Evolutionary conservation across 2,888 invertebrate species (phyloP).

Genomic region (Drosophila neoperkinsi): DNA sequence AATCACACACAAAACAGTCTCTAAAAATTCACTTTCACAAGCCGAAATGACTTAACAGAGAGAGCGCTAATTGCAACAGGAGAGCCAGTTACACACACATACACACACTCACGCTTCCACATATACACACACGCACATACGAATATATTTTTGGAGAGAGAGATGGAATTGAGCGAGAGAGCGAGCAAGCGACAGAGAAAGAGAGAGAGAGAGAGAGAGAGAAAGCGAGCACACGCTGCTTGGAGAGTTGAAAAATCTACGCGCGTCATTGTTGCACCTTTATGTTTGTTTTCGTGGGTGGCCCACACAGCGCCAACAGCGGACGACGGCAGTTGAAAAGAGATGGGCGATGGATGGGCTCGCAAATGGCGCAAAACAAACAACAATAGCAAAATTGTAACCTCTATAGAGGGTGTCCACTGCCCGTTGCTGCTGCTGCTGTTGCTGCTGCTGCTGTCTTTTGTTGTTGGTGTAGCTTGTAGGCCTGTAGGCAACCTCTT

Average conservation of each 20-base stretch:
- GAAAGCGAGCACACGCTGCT: constrained; percentile 31
- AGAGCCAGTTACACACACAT: constrained; percentile 18
- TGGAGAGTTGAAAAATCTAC: constrained; percentile 60
- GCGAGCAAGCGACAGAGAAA: constrained; percentile 2
- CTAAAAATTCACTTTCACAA: constrained; percentile 78
- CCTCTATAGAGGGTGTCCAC: constrained; percentile 75
- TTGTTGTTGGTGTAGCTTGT: constrained; percentile 15
- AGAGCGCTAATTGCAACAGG: constrained; percentile 48
- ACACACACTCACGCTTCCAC: neutral
- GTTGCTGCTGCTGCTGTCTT: neutral
- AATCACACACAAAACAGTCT: constrained; percentile 69
- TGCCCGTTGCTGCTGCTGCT: constrained; percentile 17
- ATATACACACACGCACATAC: neutral
- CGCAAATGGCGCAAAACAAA: constrained; percentile 73
- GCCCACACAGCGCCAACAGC: constrained; percentile 35
- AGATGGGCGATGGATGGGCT: constrained; percentile 16
- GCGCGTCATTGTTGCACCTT: constrained; percentile 82
- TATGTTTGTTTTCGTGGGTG: constrained; percentile 82
- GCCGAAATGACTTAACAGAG: constrained; percentile 58
- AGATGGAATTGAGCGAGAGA: constrained; percentile 5
- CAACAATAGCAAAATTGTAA: constrained; percentile 75
- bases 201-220: constrained; percentile 21
- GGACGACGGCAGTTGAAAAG: constrained; percentile 17
- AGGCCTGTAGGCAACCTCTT: constrained; percentile 26
- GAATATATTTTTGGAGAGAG: constrained; percentile 6